These are phyloP conservation scores for Pristiophorus japonicus DNA, from an alignment of 2,113 vertebrate species.

Conservation along the genomic window DNA sequence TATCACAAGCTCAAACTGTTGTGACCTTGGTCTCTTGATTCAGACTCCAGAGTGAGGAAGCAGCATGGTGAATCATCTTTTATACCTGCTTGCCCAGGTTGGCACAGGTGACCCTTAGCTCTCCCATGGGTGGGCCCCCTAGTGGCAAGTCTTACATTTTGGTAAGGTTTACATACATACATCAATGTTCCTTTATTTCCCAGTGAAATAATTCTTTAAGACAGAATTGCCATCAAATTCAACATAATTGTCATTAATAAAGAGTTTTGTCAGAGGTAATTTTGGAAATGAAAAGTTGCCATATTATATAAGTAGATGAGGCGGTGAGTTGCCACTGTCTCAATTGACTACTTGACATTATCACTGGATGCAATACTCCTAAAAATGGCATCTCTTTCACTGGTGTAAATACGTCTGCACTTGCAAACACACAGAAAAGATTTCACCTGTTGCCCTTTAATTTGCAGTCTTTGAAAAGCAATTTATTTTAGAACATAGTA, in stretches of 20 bases:
- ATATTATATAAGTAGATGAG: background rate
- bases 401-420: background rate
- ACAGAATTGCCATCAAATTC: background rate
- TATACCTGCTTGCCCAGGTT: too few relatives aligned
- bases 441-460: background rate
- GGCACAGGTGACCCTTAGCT: too few relatives aligned
- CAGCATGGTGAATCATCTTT: too few relatives aligned
- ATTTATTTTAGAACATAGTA: background rate
- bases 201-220: background rate
- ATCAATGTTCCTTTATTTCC: background rate
- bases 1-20: too few relatives aligned
- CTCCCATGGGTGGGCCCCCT: too few relatives aligned
- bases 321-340: background rate
- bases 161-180: too few relatives aligned
- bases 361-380: background rate
- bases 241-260: background rate
- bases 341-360: background rate
- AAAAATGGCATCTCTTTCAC: background rate
- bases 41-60: too few relatives aligned
- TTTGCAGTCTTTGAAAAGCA: background rate
- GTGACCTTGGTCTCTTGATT: too few relatives aligned
- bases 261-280: too few relatives aligned
- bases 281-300: too few relatives aligned
- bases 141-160: too few relatives aligned
- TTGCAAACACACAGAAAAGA: background rate